Conservation (phyloP, 23 tunicate genomes). For the Halocynthia roretzi region DNA sequence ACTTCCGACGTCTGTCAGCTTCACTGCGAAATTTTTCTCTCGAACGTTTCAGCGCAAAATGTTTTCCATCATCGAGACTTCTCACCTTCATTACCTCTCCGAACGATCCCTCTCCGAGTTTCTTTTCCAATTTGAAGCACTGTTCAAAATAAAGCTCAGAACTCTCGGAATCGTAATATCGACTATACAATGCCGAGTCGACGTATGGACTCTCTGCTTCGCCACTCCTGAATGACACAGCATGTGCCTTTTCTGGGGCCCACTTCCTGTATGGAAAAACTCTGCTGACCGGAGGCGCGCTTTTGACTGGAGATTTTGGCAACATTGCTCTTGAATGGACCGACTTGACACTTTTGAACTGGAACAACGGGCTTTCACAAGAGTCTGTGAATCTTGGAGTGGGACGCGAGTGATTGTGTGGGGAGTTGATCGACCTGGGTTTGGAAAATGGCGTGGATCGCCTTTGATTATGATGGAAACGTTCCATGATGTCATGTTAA, state of each 20-base stretch:
- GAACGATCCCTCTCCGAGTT: constrained; percentile 82
- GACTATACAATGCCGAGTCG: constrained; percentile 50
- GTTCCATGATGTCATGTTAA: no score
- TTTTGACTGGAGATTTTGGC: constrained; percentile 67
- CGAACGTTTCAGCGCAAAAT: constrained; percentile 73
- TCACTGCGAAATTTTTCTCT: constrained; percentile 73
- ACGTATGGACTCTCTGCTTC: constrained; percentile 20
- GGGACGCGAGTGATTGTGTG: constrained; percentile 23
- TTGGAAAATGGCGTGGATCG: no score
- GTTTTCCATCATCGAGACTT: constrained; percentile 38
- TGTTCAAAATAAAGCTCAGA: constrained; percentile 83
- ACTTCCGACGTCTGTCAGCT: constrained; percentile 58
- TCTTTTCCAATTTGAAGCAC: constrained; percentile 71
- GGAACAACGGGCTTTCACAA: constrained; percentile 22
- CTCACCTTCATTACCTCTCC: constrained; percentile 79
- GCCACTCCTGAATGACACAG: constrained; percentile 55
- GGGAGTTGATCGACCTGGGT: no score
- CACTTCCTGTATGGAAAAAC: constrained; percentile 62
- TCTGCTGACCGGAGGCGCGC: constrained; percentile 83
- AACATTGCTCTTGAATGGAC: constrained; percentile 12
- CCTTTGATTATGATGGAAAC: no score
- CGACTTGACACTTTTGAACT: constrained; percentile 26
- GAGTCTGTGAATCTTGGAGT: constrained; percentile 21
- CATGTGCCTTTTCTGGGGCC: constrained; percentile 74
- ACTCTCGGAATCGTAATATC: constrained; percentile 55